Evolutionary conservation across 2,113 vertebrate genomes (phyloP).

Genomic region (Ictalurus furcatus): DNA sequence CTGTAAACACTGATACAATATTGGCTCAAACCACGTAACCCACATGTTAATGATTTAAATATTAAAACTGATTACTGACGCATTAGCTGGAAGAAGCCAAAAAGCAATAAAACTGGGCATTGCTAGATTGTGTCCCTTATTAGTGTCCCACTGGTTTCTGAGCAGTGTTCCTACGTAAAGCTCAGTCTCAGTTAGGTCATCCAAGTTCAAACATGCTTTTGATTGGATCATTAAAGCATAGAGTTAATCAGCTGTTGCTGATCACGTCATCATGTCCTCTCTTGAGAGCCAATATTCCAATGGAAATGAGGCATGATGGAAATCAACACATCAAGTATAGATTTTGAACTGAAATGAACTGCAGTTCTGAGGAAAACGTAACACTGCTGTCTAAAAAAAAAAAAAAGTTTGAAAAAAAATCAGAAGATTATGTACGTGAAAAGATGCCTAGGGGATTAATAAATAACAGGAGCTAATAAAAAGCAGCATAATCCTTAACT

Average conservation of each 20-base stretch:
- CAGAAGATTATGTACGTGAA: not conserved
- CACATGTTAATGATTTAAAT: slow-evolving; percentile 1
- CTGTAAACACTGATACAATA: not conserved
- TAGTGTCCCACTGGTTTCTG: not conserved
- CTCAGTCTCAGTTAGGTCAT: not conserved
- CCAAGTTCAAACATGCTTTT: not conserved
- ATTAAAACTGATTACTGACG: not conserved
- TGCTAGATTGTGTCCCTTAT: not conserved
- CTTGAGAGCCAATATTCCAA: not conserved
- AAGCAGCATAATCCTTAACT: not conserved
- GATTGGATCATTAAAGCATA: not conserved
- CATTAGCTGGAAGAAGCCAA: too few relatives aligned
- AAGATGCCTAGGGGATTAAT: not conserved
- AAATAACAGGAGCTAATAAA: slow-evolving; percentile 9
- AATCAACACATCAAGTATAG: not conserved
- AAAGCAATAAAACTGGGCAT: too few relatives aligned
- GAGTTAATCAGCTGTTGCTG: not conserved
- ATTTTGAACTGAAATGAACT: not conserved
- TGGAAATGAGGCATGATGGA: not conserved
- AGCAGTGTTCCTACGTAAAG: not conserved
- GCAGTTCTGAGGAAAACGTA: not conserved
- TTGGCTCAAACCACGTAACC: not conserved
- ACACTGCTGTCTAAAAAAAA: too few relatives aligned
- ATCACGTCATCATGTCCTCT: not conserved
- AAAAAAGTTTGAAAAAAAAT: not conserved